Percentiles rank a stretch among this genome's conserved stretches.
These are phyloP conservation scores for Acholoe squamosa DNA, from an alignment of 2,888 invertebrate genomes.

Conservation along the genomic window DNA sequence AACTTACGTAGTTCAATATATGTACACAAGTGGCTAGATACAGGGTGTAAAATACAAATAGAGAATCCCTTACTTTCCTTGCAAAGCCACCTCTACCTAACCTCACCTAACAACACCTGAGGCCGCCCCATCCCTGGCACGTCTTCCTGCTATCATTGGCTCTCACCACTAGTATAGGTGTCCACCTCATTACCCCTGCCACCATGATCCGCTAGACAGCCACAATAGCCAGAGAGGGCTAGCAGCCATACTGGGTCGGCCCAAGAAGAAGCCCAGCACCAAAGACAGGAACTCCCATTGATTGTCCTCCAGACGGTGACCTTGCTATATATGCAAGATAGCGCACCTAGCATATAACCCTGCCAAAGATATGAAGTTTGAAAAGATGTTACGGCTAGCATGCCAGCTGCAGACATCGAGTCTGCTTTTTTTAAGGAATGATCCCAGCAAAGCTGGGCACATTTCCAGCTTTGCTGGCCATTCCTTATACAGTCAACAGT, in stretches of 20 bases:
- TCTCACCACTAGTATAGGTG: not conserved
- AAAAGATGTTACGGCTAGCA: no score
- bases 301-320: not conserved
- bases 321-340: not conserved
- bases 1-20: no score
- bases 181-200: constrained; percentile 4
- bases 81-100: not conserved
- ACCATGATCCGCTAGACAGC: constrained; percentile 30
- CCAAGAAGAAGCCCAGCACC: not conserved
- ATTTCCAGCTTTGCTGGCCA: no score
- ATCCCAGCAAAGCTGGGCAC: no score
- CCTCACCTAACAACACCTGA: not conserved
- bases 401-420: no score
- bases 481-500: no score
- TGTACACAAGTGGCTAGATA: no score
- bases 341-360: not conserved
- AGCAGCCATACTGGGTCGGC: not conserved
- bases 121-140: constrained; percentile 7
- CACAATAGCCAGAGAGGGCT: not conserved
- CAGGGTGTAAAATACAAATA: no score
- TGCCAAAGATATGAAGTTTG: no score
- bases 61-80: not conserved
- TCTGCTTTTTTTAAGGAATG: no score
- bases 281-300: not conserved
- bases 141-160: constrained; percentile 39